Percentiles rank a stretch among this genome's conserved stretches.
phyloP scores from a whole-genome alignment of 2,888 invertebrate genomes.

The Ceramica pisi region DNA sequence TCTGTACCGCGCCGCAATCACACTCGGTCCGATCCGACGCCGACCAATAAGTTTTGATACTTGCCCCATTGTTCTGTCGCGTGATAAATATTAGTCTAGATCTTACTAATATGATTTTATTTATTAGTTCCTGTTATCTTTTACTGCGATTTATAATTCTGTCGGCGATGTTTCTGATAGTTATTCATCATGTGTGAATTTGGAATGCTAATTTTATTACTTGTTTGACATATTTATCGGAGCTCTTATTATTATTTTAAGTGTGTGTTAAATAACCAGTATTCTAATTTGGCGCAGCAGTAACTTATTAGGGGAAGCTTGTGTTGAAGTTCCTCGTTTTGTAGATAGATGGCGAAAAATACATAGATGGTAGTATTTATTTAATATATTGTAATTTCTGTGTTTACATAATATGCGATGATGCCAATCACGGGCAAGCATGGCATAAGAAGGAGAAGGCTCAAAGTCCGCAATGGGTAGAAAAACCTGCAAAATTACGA shows the following conservation, averaged over 20 bases:
- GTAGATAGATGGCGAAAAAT: not conserved
- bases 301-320: slow-evolving; percentile 15
- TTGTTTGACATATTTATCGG: slow-evolving; percentile 47
- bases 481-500: not conserved
- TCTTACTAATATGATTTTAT: slow-evolving; percentile 57
- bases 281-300: slow-evolving; percentile 21
- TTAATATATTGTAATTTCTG: no score
- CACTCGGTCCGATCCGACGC: slow-evolving; percentile 79
- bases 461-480: not conserved
- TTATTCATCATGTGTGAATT: slow-evolving; percentile 51
- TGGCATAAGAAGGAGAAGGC: not conserved
- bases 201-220: slow-evolving; percentile 48
- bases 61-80: slow-evolving; percentile 68
- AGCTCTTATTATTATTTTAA: slow-evolving; percentile 17
- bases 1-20: slow-evolving; percentile 87
- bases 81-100: slow-evolving; percentile 55
- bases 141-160: slow-evolving; percentile 56
- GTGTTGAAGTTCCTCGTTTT: slow-evolving; percentile 16
- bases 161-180: slow-evolving; percentile 42
- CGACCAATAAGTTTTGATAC: slow-evolving; percentile 72
- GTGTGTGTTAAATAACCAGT: slow-evolving; percentile 32
- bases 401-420: no score
- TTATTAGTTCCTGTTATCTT: slow-evolving; percentile 60
- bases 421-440: not conserved
- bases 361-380: not conserved